A percentile compares a stretch with the other conserved stretches of the same genome.
Conservation (phyloP, 2,888 invertebrate species). For the Eristalis arbustorum region DNA sequence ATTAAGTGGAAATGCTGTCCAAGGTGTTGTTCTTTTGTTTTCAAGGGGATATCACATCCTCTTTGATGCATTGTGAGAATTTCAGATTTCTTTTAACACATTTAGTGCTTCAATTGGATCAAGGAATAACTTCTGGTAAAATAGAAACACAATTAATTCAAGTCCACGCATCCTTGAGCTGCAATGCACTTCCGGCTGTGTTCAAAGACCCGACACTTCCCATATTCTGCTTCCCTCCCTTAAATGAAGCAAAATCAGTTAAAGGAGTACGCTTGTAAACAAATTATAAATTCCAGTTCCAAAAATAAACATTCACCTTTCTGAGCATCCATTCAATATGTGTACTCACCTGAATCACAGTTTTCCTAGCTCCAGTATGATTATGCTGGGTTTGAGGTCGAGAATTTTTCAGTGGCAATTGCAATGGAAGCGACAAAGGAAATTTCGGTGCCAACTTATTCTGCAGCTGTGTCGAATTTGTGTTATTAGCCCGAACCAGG, state of each 20-base stretch:
- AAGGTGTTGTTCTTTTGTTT: no score
- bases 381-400: constrained; percentile 77
- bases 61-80: no score
- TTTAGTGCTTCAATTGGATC: no score
- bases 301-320: not conserved
- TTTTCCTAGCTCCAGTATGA: constrained; percentile 79
- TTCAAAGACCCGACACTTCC: no score
- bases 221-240: no score
- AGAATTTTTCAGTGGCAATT: constrained; percentile 76
- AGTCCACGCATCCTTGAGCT: not conserved
- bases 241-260: not conserved
- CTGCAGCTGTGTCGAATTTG: constrained; percentile 82
- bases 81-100: no score
- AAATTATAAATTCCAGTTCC: not conserved
- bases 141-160: no score
- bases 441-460: constrained; percentile 81
- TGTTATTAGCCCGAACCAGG: constrained; percentile 84
- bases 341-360: constrained; percentile 79
- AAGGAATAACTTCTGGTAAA: no score
- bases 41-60: no score
- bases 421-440: constrained; percentile 80
- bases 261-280: not conserved
- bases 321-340: not conserved
- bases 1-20: no score
- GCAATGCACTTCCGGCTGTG: no score